These are phyloP conservation scores for Trematomus bernacchii DNA, from an alignment of 2,797 vertebrate genomes.

Conservation along the genomic window DNA sequence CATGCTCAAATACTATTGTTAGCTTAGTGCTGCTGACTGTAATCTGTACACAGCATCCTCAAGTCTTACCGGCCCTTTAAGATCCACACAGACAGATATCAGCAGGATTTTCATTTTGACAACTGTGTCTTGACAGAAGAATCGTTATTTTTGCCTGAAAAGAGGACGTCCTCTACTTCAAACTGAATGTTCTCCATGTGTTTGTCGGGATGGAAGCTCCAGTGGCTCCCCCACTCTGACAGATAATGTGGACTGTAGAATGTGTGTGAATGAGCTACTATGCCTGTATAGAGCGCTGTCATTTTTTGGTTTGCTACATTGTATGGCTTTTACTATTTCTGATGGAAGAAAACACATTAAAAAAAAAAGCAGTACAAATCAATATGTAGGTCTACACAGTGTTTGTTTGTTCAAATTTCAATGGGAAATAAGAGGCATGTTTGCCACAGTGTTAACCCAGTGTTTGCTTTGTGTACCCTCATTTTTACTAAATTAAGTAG, in stretches of 20 bases:
- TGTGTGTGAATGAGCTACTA: constrained; percentile 84
- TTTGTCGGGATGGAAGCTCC: constrained; percentile 87
- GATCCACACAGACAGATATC: constrained; percentile 13
- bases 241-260: constrained; percentile 81
- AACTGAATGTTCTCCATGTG: constrained; percentile 73
- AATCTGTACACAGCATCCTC: constrained; percentile 46
- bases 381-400: constrained; percentile 52
- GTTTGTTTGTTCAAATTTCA: constrained; percentile 4
- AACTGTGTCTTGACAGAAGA: constrained; percentile 36
- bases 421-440: too few species aligned
- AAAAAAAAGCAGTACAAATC: constrained; percentile 86
- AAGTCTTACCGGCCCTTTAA: constrained; percentile 32
- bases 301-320: constrained; percentile 89
- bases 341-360: constrained; percentile 87
- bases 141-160: constrained; percentile 54
- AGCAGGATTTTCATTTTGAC: constrained; percentile 17
- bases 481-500: too few species aligned
- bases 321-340: constrained; percentile 96
- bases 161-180: constrained; percentile 52
- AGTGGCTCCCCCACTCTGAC: constrained; percentile 83
- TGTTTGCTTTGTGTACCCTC: not conserved
- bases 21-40: constrained; percentile 47
- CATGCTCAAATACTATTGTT: constrained; percentile 60
- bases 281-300: constrained; percentile 89
- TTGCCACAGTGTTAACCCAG: too few species aligned